Evolutionary conservation across 1,140 invertebrate species (phyloP).

Genomic region (Notospermus geniculatus): DNA sequence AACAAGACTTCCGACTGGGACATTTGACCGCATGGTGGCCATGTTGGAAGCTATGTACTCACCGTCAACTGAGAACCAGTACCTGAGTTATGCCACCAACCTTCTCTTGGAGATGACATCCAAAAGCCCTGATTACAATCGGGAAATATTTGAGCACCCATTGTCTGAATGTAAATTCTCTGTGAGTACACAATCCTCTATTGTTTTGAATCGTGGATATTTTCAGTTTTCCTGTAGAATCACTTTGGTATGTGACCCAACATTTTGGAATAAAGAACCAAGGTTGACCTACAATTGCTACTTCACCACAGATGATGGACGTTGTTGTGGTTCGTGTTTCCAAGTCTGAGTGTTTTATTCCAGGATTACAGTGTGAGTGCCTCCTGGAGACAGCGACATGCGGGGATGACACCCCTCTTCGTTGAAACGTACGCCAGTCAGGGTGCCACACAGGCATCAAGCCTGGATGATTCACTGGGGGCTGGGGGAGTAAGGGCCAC

Average conservation of each 20-base stretch:
- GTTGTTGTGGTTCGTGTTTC: not conserved
- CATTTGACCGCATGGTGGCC: constrained; percentile 50
- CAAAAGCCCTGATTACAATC: constrained; percentile 60
- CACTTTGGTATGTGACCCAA: too few relatives aligned
- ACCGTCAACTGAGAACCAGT: constrained; percentile 54
- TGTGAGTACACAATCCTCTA: too few relatives aligned
- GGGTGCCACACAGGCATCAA: constrained; percentile 20
- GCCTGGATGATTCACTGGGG: constrained; percentile 20
- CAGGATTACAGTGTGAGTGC: constrained; percentile 57
- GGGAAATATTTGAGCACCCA: constrained; percentile 63
- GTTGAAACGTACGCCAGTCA: constrained; percentile 58
- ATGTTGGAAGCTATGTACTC: constrained; percentile 58
- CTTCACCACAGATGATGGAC: not conserved
- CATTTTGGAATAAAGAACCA: not conserved
- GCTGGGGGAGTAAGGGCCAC: constrained; percentile 38
- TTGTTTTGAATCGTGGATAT: too few relatives aligned
- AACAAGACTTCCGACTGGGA: constrained; percentile 47
- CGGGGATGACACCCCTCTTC: constrained; percentile 66
- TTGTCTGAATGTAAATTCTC: constrained; percentile 62
- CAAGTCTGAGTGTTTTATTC: constrained; percentile 37
- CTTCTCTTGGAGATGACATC: constrained; percentile 59
- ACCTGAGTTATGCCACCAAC: constrained; percentile 57
- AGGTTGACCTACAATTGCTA: not conserved
- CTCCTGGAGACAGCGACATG: constrained; percentile 61
- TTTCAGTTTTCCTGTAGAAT: not conserved